Evolutionary conservation across 2,888 invertebrate species (phyloP).

Genomic region (Aporophyla nigra): DNA sequence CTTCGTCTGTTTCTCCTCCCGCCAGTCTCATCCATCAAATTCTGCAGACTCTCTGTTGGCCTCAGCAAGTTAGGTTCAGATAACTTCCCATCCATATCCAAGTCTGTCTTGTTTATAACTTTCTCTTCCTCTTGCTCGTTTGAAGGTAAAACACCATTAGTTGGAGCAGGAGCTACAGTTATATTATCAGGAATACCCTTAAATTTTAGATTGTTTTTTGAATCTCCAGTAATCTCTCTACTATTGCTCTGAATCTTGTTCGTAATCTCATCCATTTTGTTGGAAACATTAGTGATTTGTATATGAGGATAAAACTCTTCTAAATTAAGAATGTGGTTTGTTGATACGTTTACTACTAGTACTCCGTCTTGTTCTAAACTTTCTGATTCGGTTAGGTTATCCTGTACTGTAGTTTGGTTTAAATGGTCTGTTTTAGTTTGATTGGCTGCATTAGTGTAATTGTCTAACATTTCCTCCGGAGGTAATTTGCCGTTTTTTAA

Average conservation of each 20-base stretch:
- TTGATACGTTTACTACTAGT: constrained; percentile 87
- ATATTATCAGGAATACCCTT: constrained; percentile 87
- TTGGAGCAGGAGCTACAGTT: constrained; percentile 87
- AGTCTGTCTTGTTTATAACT: constrained; percentile 76
- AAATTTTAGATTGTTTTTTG: constrained; percentile 85
- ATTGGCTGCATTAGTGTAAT: constrained; percentile 71
- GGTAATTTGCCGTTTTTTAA: constrained; percentile 87
- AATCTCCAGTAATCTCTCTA: constrained; percentile 89
- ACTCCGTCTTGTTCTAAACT: constrained; percentile 89
- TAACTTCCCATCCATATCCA: constrained; percentile 74
- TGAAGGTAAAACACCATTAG: constrained; percentile 84
- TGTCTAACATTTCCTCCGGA: constrained; percentile 81
- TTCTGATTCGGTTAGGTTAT: constrained; percentile 87
- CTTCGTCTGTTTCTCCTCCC: constrained; percentile 75
- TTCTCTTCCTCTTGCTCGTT: constrained; percentile 84
- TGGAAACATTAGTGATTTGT: constrained; percentile 82
- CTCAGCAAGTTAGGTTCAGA: constrained; percentile 80
- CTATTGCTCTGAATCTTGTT: constrained; percentile 91
- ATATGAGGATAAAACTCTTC: constrained; percentile 86
- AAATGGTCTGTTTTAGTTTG: constrained; percentile 75
- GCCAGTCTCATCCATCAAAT: constrained; percentile 77
- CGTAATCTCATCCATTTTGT: constrained; percentile 87
- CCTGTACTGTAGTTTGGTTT: constrained; percentile 80
- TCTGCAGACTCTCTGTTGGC: constrained; percentile 86
- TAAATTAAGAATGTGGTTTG: constrained; percentile 86